Conservation (phyloP, 2,113 vertebrate genomes). For the Ovis canadensis region DNA sequence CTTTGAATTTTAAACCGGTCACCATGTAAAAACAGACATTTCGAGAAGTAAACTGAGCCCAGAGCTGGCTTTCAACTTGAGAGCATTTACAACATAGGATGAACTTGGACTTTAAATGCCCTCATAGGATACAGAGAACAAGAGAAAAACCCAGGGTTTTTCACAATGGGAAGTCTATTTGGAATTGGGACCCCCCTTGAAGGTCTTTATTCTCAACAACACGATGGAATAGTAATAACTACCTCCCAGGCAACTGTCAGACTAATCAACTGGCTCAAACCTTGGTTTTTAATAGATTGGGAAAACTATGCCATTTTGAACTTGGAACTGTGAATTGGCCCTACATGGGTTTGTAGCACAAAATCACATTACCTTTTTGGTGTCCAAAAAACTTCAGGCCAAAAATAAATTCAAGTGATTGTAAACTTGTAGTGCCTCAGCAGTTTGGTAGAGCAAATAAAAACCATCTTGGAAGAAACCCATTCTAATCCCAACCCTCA, state of each 20-base stretch:
- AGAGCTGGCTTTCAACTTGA: neutral
- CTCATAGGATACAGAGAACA: neutral
- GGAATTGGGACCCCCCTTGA: neutral
- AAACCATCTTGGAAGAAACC: neutral
- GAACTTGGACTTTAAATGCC: neutral
- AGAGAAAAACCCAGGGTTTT: neutral
- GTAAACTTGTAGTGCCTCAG: neutral
- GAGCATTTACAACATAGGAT: neutral
- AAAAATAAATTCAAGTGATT: neutral
- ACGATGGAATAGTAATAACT: neutral
- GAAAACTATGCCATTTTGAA: neutral
- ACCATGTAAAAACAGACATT: neutral
- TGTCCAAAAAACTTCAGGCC: neutral
- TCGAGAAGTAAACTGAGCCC: neutral
- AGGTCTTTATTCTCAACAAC: neutral
- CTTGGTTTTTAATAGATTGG: neutral
- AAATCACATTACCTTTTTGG: neutral
- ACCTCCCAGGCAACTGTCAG: neutral
- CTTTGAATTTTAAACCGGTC: neutral
- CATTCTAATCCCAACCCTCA: neutral
- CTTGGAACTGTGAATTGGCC: neutral
- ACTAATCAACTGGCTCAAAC: neutral
- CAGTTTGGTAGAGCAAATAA: neutral
- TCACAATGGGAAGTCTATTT: neutral
- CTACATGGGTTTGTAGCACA: neutral